Percentiles rank a stretch among this genome's conserved stretches.
Conservation (phyloP, 2,797 vertebrate species). For the Muraenolepis orangiensis region DNA sequence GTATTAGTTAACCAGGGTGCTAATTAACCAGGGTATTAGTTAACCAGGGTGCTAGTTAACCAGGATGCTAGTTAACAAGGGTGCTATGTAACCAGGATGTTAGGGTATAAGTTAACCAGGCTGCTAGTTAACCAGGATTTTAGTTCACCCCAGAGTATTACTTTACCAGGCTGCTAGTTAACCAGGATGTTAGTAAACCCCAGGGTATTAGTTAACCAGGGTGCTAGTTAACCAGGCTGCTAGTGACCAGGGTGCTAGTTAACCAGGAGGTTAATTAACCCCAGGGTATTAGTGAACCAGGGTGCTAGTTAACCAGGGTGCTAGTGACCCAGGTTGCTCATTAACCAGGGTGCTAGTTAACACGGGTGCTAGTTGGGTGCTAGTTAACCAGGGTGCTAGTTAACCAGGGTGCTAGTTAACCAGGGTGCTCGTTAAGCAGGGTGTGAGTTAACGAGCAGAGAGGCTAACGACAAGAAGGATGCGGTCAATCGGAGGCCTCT, state of each 20-base stretch:
- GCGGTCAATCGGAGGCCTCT: background rate
- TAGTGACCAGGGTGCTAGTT: too few relatives aligned
- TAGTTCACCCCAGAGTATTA: too few relatives aligned
- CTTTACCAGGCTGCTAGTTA: too few relatives aligned
- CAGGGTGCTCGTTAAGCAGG: background rate
- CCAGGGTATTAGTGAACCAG: too few relatives aligned
- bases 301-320: too few relatives aligned
- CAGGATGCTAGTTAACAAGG: background rate
- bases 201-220: background rate
- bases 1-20: background rate
- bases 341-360: background rate
- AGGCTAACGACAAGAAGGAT: background rate
- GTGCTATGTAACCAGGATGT: too few relatives aligned
- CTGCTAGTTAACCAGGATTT: too few relatives aligned
- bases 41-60: background rate
- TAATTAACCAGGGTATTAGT: background rate
- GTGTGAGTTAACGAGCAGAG: background rate
- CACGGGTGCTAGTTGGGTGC: too few relatives aligned
- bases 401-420: background rate
- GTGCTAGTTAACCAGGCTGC: too few relatives aligned
- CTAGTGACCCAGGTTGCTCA: too few relatives aligned
- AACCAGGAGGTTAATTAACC: too few relatives aligned
- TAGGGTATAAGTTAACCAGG: too few relatives aligned
- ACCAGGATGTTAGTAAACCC: background rate
- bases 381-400: background rate